Evolutionary conservation across 2,888 invertebrate species (phyloP).

Genomic region (Archips crataeganus): DNA sequence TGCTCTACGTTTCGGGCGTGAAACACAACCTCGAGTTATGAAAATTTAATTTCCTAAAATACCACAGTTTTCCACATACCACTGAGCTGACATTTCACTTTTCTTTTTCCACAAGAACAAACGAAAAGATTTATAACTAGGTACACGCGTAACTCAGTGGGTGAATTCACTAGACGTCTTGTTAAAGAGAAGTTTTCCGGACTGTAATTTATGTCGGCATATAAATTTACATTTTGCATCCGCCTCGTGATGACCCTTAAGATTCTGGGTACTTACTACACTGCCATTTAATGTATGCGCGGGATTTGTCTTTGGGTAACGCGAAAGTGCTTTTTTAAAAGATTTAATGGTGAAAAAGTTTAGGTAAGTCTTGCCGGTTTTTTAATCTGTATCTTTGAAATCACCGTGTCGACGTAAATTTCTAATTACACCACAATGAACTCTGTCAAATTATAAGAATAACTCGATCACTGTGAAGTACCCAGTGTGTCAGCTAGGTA

Average conservation of each 20-base stretch:
- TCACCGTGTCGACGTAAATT: too few species aligned
- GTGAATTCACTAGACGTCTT: slow-evolving; percentile 59
- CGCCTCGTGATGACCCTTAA: slow-evolving; percentile 44
- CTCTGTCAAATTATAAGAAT: too few species aligned
- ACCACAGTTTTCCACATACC: slow-evolving; percentile 28
- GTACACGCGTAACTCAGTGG: slow-evolving; percentile 51
- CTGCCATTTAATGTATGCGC: slow-evolving; percentile 10
- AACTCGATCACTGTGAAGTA: too few species aligned
- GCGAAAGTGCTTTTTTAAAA: not conserved
- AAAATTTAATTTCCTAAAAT: slow-evolving; percentile 12
- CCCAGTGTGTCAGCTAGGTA: too few species aligned
- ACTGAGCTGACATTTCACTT: slow-evolving; percentile 42
- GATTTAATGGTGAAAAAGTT: not conserved
- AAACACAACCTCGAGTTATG: too few species aligned
- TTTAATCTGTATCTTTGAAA: too few species aligned
- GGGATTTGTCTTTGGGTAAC: not conserved
- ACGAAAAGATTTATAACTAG: slow-evolving; percentile 59
- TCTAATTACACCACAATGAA: too few species aligned
- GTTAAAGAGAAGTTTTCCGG: slow-evolving; percentile 60
- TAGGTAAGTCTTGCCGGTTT: too few species aligned
- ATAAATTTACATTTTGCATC: slow-evolving; percentile 56
- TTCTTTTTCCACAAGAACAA: slow-evolving; percentile 56
- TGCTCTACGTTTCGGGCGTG: too few species aligned
- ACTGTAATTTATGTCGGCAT: slow-evolving; percentile 50
- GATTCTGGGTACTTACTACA: slow-evolving; percentile 17